Conservation (phyloP, 2,113 vertebrate species). For the Chaetops frenatus region DNA sequence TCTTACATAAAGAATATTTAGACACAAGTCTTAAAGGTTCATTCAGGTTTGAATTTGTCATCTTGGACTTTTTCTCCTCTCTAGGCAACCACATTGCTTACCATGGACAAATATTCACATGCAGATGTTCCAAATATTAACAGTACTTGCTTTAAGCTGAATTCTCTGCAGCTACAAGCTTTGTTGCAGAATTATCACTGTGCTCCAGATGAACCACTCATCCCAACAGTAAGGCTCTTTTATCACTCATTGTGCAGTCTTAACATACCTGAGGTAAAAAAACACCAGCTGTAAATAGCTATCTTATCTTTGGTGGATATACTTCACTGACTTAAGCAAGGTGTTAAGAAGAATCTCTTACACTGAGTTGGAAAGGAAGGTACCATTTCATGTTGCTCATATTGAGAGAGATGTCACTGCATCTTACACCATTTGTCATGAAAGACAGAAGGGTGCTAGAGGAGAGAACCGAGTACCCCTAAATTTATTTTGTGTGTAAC, state of each 20-base stretch:
- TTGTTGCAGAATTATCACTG: conserved; percentile 95
- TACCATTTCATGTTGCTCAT: not conserved
- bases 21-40: not conserved
- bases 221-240: conserved; percentile 83
- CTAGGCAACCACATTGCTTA: conserved; percentile 94
- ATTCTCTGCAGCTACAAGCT: conserved; percentile 93
- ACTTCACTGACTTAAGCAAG: not conserved
- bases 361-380: not conserved
- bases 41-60: not conserved
- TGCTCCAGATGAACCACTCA: conserved; percentile 93
- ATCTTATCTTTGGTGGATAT: not conserved
- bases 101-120: conserved; percentile 95
- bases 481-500: not conserved
- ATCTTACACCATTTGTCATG: not conserved
- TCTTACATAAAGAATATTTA: not conserved
- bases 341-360: not conserved
- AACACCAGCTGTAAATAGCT: not conserved
- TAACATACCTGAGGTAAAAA: not conserved
- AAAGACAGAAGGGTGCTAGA: not conserved
- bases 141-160: conserved; percentile 97
- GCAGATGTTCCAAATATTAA: conserved; percentile 91
- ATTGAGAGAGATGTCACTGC: not conserved
- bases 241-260: not conserved
- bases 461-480: not conserved
- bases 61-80: not conserved